Conservation (phyloP, 2,888 invertebrate species). For the Notocelia uddmanniana region DNA sequence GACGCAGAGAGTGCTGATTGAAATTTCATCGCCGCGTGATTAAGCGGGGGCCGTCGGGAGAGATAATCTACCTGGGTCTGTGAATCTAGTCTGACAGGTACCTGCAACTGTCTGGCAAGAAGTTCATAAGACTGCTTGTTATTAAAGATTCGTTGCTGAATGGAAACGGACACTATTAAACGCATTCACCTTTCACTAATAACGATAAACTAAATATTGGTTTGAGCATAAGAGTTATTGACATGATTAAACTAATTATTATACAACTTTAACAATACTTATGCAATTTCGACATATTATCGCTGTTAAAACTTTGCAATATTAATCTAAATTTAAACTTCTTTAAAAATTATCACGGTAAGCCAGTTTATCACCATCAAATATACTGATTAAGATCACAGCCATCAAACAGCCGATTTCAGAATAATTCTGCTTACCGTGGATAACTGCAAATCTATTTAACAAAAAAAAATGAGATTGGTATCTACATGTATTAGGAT, state of each 20-base stretch:
- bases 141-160: background rate
- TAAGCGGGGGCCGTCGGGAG: background rate
- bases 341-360: too few relatives aligned
- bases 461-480: too few relatives aligned
- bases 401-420: slow-evolving; percentile 1
- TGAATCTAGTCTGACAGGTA: background rate
- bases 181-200: too few relatives aligned
- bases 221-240: too few relatives aligned
- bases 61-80: background rate
- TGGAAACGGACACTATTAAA: background rate
- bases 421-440: too few relatives aligned
- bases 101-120: background rate
- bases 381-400: slow-evolving; percentile 22
- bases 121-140: background rate
- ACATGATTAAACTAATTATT: too few relatives aligned
- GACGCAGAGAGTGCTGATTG: slow-evolving; percentile 6
- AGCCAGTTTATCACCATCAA: slow-evolving; percentile 13
- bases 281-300: too few relatives aligned
- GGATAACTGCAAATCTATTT: too few relatives aligned
- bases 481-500: too few relatives aligned
- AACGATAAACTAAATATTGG: too few relatives aligned
- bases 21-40: background rate
- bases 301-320: slow-evolving; percentile 3
- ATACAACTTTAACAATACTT: too few relatives aligned
- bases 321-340: slow-evolving; percentile 2